Base-by-base conservation (phyloP, 2,797 vertebrate genomes). In the Hypotaenidia philippensis region DNA sequence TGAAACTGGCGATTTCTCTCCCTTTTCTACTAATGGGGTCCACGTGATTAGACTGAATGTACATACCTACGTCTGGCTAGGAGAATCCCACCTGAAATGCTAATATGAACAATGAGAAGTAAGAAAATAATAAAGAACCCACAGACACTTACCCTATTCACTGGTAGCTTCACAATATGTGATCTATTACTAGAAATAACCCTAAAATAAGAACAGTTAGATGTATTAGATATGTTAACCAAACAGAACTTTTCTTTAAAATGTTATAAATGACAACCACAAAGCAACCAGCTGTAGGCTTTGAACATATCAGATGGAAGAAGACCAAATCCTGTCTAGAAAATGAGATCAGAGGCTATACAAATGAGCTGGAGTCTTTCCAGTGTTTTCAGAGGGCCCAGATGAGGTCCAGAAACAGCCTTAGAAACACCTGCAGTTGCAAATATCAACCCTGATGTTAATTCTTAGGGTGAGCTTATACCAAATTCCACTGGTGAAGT, bases 151-250 rank as follows among this genome's bases (percentile, higher is more conserved):
- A 99, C 99, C 98, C 99, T 98, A 88, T 98, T 98, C 83, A 98
- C 98, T 1, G 98, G 98, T 93, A 99, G 97, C 98, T 99, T 99
- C 97, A 99, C 99, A 97, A 99, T 99, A 95, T 99, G 99, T 75
- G 99, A 99, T 95, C 99, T 98, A 94, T 99, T 99, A 98, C 99
- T 99, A 95, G 99, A 99, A 97, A 99, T 99, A 95, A 99, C 98
- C 99, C 99, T 99, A 96, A 74, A 98, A 98, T 88, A 92, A 97
- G 97, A 95, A 94, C 8, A 89, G 6, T 93, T 57, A 83, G 10
- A 76, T 60, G 16, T 36, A 59, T 93, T 63, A 96, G 80, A 49
- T 5, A 12, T 9, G 4, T 23, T 32, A 95, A 72, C 2, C 22
- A 91, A 86, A 75, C 10, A 4, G 4, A 75, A 59, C 27, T 89